Percentiles rank a stretch among this genome's conserved stretches.
Evolutionary conservation across 2,888 invertebrate species (phyloP).

Genomic region (Lamellibrachia satsuma): DNA sequence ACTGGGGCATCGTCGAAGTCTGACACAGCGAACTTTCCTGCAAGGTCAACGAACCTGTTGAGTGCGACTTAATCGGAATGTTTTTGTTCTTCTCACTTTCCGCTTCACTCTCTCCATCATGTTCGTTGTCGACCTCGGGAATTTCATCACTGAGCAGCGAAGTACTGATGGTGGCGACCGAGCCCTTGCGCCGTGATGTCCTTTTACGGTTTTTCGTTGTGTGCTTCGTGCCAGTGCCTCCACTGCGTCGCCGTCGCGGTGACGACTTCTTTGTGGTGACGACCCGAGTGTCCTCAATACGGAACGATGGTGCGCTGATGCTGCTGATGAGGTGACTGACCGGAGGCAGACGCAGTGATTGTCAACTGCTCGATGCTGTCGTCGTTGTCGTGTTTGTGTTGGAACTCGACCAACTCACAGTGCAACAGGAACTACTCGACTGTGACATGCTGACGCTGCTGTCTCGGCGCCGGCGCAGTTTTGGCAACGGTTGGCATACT

Average conservation of each 20-base stretch:
- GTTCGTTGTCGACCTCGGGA: not conserved
- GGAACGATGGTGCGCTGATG: not conserved
- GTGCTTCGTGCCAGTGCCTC: not conserved
- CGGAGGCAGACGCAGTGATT: slow-evolving; percentile 58
- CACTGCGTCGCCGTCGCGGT: not conserved
- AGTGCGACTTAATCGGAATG: not conserved
- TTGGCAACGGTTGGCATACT: not conserved
- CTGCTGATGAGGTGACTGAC: slow-evolving; percentile 48
- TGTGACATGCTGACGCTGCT: slow-evolving; percentile 23
- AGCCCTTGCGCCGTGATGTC: not conserved
- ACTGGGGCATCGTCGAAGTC: not conserved
- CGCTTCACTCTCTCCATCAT: not conserved
- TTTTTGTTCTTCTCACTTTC: not conserved
- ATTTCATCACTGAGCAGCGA: not conserved
- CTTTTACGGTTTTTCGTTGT: not conserved
- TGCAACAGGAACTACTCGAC: not conserved
- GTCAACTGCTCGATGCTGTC: slow-evolving; percentile 50
- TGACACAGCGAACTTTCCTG: not conserved
- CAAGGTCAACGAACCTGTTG: not conserved
- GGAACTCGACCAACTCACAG: slow-evolving; percentile 30
- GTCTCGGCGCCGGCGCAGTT: not conserved
- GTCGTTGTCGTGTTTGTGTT: slow-evolving; percentile 28
- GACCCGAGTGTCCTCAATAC: not conserved
- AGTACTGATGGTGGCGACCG: not conserved
- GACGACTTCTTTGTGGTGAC: not conserved